Base-by-base conservation (phyloP, 2,888 invertebrate genomes). In the Spisula subtruncata region DNA sequence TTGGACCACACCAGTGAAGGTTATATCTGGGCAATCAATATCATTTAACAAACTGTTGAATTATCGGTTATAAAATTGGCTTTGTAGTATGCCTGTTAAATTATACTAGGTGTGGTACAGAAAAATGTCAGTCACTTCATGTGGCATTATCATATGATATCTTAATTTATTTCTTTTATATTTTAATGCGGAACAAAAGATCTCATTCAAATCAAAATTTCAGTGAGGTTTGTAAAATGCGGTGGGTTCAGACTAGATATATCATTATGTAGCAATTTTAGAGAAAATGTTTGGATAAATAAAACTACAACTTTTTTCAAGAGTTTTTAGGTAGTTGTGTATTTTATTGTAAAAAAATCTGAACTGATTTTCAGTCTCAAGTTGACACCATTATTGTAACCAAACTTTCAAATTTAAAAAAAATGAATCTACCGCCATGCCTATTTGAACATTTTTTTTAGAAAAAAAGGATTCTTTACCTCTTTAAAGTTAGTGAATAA, bases 131-230 rank as follows among this genome's bases (percentile, higher is more conserved):
- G 29, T 32, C 35, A 75, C 35, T 75, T 35, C 32, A 18, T 35
- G 32, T 18, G 6, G 75, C 25, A 75, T 32, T 75, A 75, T 75
- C 29, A 75, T 75, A 75, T 35, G 75, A 75, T 75, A 75, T 75
- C 35, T 25, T 75, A 75, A 75, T 75, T 75, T 75, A 29, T 75
- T 35, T 75, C 75, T 35, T 75, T 75, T 18, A 35, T 75, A 16
- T 75, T 71, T 35, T 35, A 75, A 51, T 51, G 51, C 51, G 12
- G 12, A 51, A 66, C 25, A 66, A 66, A 66, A 66, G 60, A 66
- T 25, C n/a, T 25, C 25, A 25, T 66, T 66, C 60, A 66, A 66
- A 25, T n/a, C 25, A 12, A 66, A 6, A 66, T 66, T 66, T 66
- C n/a, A 66, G 60, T 25, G 25, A 25, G 60, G 60, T 25, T 25